phyloP scores from a whole-genome alignment of 2,113 vertebrate genomes.

The Oryzias melastigma region DNA sequence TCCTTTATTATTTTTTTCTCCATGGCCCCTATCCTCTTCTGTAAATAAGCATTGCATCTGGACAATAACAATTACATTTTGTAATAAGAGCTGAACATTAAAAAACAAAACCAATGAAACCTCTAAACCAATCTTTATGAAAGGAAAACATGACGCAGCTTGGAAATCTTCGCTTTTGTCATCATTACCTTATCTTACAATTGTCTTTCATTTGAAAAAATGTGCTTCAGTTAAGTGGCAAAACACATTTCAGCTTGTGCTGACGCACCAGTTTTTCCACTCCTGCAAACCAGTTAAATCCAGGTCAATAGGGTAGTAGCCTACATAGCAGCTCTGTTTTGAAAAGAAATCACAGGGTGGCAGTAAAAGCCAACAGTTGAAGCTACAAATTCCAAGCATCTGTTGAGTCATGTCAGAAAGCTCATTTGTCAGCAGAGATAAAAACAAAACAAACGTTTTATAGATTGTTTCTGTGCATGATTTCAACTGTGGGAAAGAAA shows the following conservation, averaged over 20 bases:
- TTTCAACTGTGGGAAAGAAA: conserved; percentile 25
- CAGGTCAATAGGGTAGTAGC: conserved; percentile 2
- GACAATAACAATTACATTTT: too few relatives aligned
- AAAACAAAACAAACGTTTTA: conserved; percentile 15
- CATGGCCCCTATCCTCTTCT: too few relatives aligned
- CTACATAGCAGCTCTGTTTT: neutral
- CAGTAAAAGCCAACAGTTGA: conserved; percentile 29
- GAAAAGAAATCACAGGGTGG: conserved; percentile 42
- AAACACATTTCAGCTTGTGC: conserved; percentile 5
- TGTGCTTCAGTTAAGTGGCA: neutral
- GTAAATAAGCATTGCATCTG: too few relatives aligned
- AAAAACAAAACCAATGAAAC: too few relatives aligned
- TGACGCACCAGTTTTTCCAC: conserved; percentile 20
- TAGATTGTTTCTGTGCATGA: conserved; percentile 6
- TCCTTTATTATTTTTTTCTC: too few relatives aligned
- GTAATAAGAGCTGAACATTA: too few relatives aligned
- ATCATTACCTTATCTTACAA: too few relatives aligned
- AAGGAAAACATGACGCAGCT: too few relatives aligned
- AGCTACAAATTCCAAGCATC: neutral
- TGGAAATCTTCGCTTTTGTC: too few relatives aligned
- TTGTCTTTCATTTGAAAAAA: neutral
- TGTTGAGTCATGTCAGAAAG: neutral
- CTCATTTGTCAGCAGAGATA: neutral
- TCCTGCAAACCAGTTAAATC: conserved; percentile 33
- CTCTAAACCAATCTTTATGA: too few relatives aligned